Conservation (phyloP, 2,888 invertebrate species). For the Drosophila bunnanda region DNA sequence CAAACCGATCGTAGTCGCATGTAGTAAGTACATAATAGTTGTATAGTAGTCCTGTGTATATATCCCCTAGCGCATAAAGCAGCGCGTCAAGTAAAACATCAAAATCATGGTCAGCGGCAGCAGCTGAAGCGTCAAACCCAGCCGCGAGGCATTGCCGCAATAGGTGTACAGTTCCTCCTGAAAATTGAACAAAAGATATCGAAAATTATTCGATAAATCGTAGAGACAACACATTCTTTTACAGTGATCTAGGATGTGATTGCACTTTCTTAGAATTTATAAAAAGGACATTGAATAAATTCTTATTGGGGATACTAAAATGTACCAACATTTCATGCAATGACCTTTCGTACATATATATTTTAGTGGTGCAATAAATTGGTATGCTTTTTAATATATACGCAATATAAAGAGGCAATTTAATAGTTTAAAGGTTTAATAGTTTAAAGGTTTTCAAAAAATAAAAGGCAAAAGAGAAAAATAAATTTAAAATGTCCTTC, state of each 20-base stretch:
- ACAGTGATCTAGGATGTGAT: not conserved
- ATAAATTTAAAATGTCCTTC: no score
- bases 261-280: not conserved
- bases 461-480: no score
- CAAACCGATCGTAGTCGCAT: conserved; percentile 55
- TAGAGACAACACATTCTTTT: not conserved
- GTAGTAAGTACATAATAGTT: conserved; percentile 56
- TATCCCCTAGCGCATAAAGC: conserved; percentile 66
- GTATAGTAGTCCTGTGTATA: conserved; percentile 45
- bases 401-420: not conserved
- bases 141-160: conserved; percentile 82
- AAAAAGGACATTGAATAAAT: no score
- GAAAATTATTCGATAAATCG: not conserved
- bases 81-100: conserved; percentile 76
- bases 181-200: conserved; percentile 1
- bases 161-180: conserved; percentile 83
- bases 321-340: not conserved
- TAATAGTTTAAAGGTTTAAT: not conserved
- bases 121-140: conserved; percentile 63
- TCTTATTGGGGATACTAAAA: not conserved
- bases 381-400: not conserved
- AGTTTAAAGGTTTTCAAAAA: not conserved
- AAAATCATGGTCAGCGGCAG: conserved; percentile 73
- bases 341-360: no score
- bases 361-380: not conserved